Conservation (phyloP, 2,113 vertebrate genomes). For the Syrmaticus mikado region DNA sequence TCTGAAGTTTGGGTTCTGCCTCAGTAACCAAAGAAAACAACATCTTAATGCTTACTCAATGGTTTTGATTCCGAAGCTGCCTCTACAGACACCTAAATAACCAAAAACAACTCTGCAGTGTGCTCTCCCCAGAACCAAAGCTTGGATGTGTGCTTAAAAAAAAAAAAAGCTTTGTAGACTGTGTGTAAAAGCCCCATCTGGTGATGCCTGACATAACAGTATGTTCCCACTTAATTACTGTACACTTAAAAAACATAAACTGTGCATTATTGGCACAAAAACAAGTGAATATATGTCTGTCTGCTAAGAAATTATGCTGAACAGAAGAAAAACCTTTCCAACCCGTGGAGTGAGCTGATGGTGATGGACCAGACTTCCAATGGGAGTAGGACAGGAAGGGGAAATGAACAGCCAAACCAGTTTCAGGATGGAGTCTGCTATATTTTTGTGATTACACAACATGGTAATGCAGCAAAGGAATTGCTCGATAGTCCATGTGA, state of each 20-base stretch:
- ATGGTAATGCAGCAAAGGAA: neutral
- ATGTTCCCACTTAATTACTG: conserved; percentile 57
- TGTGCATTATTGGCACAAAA: conserved; percentile 29
- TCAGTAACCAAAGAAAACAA: conserved; percentile 37
- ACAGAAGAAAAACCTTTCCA: neutral
- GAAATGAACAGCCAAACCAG: neutral
- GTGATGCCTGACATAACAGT: conserved; percentile 48
- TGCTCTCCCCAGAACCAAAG: conserved; percentile 18
- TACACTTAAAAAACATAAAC: conserved; percentile 33
- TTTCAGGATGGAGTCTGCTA: neutral
- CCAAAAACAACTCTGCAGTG: conserved; percentile 26
- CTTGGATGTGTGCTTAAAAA: neutral
- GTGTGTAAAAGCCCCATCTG: conserved; percentile 54
- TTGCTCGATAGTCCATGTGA: neutral
- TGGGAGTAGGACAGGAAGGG: neutral
- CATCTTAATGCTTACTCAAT: conserved; percentile 48
- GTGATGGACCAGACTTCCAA: neutral
- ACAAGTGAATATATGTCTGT: neutral
- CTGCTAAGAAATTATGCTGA: neutral
- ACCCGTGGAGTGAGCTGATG: neutral
- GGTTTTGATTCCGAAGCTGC: conserved; percentile 6
- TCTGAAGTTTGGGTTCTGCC: conserved; percentile 25
- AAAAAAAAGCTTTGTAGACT: neutral
- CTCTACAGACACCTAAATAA: conserved; percentile 30
- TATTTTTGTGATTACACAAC: neutral